Base-by-base conservation (phyloP, 2,888 invertebrate genomes). In the Pterostichus madidus region DNA sequence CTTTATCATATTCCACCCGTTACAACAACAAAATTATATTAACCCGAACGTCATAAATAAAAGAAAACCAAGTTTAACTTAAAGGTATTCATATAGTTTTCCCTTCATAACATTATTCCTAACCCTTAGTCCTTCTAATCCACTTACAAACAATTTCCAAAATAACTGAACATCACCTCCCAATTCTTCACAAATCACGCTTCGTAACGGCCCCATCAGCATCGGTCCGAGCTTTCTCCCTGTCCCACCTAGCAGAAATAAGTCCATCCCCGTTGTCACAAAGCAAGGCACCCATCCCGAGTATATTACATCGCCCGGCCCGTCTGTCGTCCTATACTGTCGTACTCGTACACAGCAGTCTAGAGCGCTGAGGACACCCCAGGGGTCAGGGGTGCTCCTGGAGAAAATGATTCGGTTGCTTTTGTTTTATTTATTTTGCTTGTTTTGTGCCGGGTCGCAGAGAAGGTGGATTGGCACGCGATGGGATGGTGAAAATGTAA, bases 381-480 rank as follows among this genome's bases (percentile, higher is more conserved):
- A 15, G 59, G 24, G 31, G 17, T 17, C 7, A 8, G 13, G 8
- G 59, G 31, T 17, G 5, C 17, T 10, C 3, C 6, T 5, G 59
- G 59, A 59, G 59, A 17, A 59, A 59, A 59, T 59, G 59, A 59
- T 59, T 59, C 59, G 59, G 15, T 17, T 59, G 59, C 59, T 59
- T 59, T 59, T 59, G 59, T 59, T 59, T 59, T 59, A 59, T 59
- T 59, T 59, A 59, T 59, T 59, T 59, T 17, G 59, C 13, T 59
- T 59, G 59, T 59, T 59, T 59, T 53, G n/a, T 7, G 5, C 6
- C 31, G 59, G 59, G 59, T 59, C 17, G 24, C n/a, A 10, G 49
- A n/a, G n/a, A 53, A 15, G 5, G 53, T 53, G n/a, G n/a, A 5
- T 15, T n/a, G 15, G 15, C 53, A 53, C 53, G 53, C 53, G 15